Evolutionary conservation across 2,797 vertebrate genomes (phyloP).

Genomic region (Ammospiza maritima): DNA sequence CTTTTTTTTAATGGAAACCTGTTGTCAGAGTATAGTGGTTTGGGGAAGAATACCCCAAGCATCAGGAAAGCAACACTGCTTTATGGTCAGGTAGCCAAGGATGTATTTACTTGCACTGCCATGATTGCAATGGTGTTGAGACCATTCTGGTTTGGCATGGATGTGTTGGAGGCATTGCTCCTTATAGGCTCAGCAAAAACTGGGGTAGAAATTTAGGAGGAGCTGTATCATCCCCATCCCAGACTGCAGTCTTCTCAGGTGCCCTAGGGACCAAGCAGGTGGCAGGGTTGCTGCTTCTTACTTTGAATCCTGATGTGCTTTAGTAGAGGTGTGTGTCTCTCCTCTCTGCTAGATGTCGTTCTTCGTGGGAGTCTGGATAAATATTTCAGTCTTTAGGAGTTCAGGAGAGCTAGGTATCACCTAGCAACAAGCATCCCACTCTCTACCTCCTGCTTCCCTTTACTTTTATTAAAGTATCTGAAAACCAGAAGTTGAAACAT

Average conservation of each 20-base stretch:
- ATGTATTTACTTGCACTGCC: accelerated
- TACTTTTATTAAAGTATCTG: conserved; percentile 63
- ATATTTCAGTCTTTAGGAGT: conserved; percentile 66
- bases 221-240: not conserved
- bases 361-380: conserved; percentile 23
- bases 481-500: conserved; percentile 52
- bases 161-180: not conserved
- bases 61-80: not conserved
- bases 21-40: not conserved
- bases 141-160: not conserved
- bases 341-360: not conserved
- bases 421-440: conserved; percentile 72
- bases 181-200: not conserved
- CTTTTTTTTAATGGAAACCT: not conserved
- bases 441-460: conserved; percentile 43
- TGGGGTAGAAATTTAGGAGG: not conserved
- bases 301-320: not conserved
- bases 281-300: not conserved
- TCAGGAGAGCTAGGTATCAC: conserved; percentile 62
- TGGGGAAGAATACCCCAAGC: accelerated
- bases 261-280: not conserved
- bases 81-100: not conserved
- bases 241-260: not conserved
- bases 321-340: not conserved
- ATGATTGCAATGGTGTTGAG: accelerated